These are phyloP conservation scores for Borostomias antarcticus DNA, from an alignment of 2,797 vertebrate genomes.

Conservation along the genomic window DNA sequence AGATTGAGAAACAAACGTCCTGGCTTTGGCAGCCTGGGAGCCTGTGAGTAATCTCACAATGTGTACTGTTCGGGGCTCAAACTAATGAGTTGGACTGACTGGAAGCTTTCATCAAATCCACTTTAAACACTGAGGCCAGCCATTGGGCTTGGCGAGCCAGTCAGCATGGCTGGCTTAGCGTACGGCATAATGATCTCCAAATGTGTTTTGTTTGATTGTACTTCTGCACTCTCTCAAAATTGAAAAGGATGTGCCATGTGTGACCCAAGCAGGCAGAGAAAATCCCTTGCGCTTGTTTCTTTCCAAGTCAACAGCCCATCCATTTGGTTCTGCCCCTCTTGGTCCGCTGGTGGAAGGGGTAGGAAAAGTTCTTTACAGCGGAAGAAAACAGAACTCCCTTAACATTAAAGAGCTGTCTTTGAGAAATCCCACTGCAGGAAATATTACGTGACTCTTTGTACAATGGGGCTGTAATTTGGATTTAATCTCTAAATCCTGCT, in stretches of 20 bases:
- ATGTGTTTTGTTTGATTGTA: conserved; percentile 67
- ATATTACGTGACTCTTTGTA: too few relatives aligned
- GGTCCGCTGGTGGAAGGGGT: too few relatives aligned
- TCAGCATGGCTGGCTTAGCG: conserved; percentile 63
- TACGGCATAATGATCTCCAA: conserved; percentile 74
- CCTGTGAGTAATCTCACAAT: conserved; percentile 51
- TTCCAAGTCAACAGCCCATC: conserved; percentile 4
- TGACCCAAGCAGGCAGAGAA: neutral
- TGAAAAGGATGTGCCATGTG: neutral
- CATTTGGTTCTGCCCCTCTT: neutral
- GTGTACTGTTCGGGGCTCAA: conserved; percentile 53
- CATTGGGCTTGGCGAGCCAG: conserved; percentile 65
- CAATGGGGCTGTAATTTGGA: too few relatives aligned
- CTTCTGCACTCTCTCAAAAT: conserved; percentile 30
- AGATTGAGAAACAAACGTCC: conserved; percentile 53
- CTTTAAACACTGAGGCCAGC: conserved; percentile 64
- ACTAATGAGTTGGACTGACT: conserved; percentile 71
- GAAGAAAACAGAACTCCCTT: neutral
- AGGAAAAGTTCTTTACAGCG: neutral
- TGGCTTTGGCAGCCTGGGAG: conserved; percentile 29
- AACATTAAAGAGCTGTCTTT: too few relatives aligned
- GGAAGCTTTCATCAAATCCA: conserved; percentile 69
- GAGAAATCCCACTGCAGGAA: too few relatives aligned
- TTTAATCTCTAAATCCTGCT: too few relatives aligned
- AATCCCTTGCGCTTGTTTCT: neutral